Base-by-base conservation (phyloP, 2,888 invertebrate genomes). In the Eurois occulta region DNA sequence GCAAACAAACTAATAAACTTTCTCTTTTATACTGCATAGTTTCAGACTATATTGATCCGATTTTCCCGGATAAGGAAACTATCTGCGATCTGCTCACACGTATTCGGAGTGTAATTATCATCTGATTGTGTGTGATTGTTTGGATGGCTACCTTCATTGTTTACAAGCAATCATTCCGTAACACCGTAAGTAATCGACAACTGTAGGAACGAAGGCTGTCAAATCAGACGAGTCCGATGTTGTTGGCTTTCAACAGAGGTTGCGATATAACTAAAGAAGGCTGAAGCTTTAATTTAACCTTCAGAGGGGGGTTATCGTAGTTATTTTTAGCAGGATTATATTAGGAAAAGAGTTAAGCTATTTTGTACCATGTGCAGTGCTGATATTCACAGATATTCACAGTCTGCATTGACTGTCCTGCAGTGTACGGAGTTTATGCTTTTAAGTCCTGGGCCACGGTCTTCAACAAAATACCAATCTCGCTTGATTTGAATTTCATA, bases 1-100 rank as follows among this genome's bases (percentile, higher is more conserved):
- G 78, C 80, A 85, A 88, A 87, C 88, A 87, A 80, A 85, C 81
- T 80, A 86, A 87, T 87, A 88, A 87, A 89, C 86, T 78, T 86
- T 69, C 68, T 80, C 60, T 87, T 83, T 86, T 85, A 88, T 76
- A 83, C 64, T 65, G 76, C 77, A 83, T 76, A 70, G 76, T 71
- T 83, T 79, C 70, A 78, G 83, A 77, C 72, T 75, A 77, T 84
- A 87, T 85, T 74, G 85, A 86, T 83, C 72, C 67, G 70, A 69
- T 69, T 81, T 67, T 73, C 48, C 78, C 43, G 58, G 69, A 75
- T 87, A 80, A 79, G 64, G 72, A 79, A 86, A 78, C 77, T 81
- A 87, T 83, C 77, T 78, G 48, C 64, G 74, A 71, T 72, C 66
- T 64, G 75, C 58, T 86, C 75, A 75, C 72, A 83, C 62, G 78